Evolutionary conservation across 2,888 invertebrate species (phyloP), one percentile per base, ranked within the genome.

Genomic region (Epirrhoe tristata): DNA sequence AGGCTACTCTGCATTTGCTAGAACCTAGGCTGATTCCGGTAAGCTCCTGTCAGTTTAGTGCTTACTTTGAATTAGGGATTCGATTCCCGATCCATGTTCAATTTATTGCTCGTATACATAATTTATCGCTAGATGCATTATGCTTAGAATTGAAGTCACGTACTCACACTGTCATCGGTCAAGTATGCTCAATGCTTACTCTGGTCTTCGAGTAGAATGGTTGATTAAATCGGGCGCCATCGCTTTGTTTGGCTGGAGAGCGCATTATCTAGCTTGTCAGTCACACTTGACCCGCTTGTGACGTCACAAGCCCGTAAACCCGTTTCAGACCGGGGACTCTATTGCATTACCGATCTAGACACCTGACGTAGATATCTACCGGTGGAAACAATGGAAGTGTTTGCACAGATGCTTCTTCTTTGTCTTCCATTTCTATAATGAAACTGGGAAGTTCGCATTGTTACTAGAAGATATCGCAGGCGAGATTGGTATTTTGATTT

Each of bases 41-140:
- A 55, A 64, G 63, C 48, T 58, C 43, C 61, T 60, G 59, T 57
- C 53, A 54, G 60, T 62, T 63, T 55, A 46, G 60, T 65, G 69
- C 64, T 73, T 74, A 74, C 63, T 59, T 34, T 68, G 70, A 76
- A 83, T 83, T 84, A 83, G 70, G 70, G 70, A 85, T 82, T 83
- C 83, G 69, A 77, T 74, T 69, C 81, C 77, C 79, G 80, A 81
- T 74, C 67, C 73, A 63, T 81, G 79, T 82, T 81, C 77, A 81
- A 84, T 87, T 86, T 86, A 87, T 85, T 81, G 77, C 79, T 81
- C 78, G 73, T 78, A 83, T 83, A 78, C 73, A 81, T 87, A 82
- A 87, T 86, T 84, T 84, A 88, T 83, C 78, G 78, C 74, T 63
- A n/a, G n/a, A 76, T 71, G 73, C 72, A 72, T 81, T 73, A 78